phyloP scores from a whole-genome alignment of 2,797 vertebrate species.

The Cyclura pinguis region DNA sequence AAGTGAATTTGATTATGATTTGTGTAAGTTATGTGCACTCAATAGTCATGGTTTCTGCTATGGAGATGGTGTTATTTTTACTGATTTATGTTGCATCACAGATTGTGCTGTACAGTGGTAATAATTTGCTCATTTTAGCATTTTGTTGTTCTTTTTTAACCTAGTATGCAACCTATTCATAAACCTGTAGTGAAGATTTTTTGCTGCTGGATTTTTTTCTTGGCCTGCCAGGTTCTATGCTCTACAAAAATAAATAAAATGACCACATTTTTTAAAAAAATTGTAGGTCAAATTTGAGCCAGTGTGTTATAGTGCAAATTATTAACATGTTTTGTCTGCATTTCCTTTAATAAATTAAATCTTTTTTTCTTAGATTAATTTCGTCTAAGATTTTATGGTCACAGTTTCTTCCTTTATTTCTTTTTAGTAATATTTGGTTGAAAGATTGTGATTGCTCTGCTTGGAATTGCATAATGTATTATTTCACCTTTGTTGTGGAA shows the following conservation, averaged over 20 bases:
- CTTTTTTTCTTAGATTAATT: no score
- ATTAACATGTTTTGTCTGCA: not conserved
- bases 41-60: not conserved
- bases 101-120: not conserved
- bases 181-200: not conserved
- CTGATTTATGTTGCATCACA: not conserved
- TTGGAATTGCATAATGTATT: not conserved
- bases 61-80: not conserved
- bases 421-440: no score
- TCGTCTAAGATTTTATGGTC: not conserved
- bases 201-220: no score
- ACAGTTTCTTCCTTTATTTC: no score
- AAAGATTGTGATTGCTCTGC: no score
- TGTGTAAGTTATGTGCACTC: not conserved
- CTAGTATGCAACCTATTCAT: not conserved
- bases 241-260: no score
- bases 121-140: not conserved
- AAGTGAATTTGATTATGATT: not conserved
- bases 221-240: no score
- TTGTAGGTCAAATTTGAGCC: no score
- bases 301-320: not conserved
- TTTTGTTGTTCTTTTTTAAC: not conserved
- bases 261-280: no score
- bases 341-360: not conserved
- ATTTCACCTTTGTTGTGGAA: not conserved